These are phyloP conservation scores for Sinodicranocentrus sp. DNA, from an alignment of 2,888 invertebrate genomes.

Conservation along the genomic window DNA sequence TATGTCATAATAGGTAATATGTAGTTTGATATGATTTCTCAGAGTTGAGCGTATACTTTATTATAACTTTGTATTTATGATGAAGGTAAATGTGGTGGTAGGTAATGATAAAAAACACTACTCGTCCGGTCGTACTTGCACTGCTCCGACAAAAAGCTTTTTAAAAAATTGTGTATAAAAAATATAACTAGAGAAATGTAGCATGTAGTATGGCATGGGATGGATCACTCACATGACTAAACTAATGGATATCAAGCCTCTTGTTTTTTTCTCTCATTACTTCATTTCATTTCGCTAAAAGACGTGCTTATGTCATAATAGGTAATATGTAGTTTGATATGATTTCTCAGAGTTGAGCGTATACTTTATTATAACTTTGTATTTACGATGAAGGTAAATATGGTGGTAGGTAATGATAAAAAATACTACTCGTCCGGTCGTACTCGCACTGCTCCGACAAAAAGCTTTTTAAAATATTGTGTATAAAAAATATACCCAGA, in stretches of 20 bases:
- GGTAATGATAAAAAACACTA: constrained; percentile 14
- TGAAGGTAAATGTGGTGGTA: background rate
- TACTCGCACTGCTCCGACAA: constrained; percentile 18
- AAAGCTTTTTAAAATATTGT: constrained; percentile 6
- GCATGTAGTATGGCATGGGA: too few species aligned
- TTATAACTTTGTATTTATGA: background rate
- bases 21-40: background rate
- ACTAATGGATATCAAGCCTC: too few species aligned
- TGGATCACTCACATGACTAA: too few species aligned
- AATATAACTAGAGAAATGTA: too few species aligned
- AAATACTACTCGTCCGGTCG: constrained; percentile 4
- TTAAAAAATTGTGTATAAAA: constrained; percentile 6
- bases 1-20: constrained; percentile 60
- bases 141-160: constrained; percentile 21
- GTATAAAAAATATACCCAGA: constrained; percentile 13
- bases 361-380: background rate
- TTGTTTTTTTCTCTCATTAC: too few species aligned
- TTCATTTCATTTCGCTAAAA: too few species aligned
- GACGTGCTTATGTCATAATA: constrained; percentile 65
- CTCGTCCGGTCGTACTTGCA: background rate
- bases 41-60: background rate
- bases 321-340: background rate
- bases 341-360: background rate
- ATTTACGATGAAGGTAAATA: background rate
- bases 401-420: constrained; percentile 7